phyloP scores from a whole-genome alignment of 2,113 vertebrate genomes.

The Pontoporia blainvillei region DNA sequence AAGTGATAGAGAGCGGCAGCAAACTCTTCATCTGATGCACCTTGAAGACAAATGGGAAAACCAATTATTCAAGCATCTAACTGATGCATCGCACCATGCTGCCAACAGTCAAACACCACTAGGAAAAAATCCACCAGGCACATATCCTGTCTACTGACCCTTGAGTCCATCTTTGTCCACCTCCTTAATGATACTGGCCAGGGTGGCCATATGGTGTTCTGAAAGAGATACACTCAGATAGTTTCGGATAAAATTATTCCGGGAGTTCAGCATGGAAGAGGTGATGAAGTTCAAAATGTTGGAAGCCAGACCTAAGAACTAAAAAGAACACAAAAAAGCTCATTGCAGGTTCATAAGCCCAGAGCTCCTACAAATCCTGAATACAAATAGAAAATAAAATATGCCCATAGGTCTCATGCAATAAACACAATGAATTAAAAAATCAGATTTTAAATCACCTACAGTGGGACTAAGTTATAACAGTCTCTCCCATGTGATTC shows the following conservation, averaged over 20 bases:
- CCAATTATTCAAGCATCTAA: neutral
- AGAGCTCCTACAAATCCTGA: neutral
- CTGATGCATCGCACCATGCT: accelerated
- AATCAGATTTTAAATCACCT: neutral
- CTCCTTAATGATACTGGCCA: conserved; percentile 98
- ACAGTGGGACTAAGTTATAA: neutral
- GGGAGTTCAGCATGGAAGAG: conserved; percentile 96
- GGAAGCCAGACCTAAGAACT: conserved; percentile 96
- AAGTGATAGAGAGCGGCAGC: conserved; percentile 97
- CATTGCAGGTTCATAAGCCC: neutral
- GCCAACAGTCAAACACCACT: neutral
- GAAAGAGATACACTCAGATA: conserved; percentile 97
- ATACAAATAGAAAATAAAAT: neutral
- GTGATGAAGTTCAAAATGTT: conserved; percentile 98
- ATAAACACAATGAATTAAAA: neutral
- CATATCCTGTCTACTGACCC: conserved; percentile 80
- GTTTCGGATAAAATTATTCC: conserved; percentile 98
- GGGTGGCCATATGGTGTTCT: conserved; percentile 96
- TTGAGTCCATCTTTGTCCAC: conserved; percentile 97
- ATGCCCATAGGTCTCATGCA: neutral
- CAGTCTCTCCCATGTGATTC: neutral
- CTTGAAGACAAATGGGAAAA: conserved; percentile 71
- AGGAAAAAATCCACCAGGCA: neutral
- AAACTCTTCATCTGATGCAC: conserved; percentile 96
- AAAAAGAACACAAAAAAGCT: conserved; percentile 46